Base-by-base conservation (phyloP, 2,797 vertebrate genomes). In the Hypotaenidia philippensis region DNA sequence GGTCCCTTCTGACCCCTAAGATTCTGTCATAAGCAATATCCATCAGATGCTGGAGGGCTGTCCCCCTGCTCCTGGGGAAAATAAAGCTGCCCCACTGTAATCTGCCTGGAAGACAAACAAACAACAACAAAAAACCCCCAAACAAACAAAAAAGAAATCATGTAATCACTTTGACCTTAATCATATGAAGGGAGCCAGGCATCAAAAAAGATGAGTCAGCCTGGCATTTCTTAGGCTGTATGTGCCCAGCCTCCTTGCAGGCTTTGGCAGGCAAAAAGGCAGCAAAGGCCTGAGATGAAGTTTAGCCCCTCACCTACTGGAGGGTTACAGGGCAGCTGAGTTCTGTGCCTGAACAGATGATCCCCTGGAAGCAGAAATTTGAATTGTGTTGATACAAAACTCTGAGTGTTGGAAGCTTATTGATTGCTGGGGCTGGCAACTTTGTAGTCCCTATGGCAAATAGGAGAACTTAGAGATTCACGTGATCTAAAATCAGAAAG, bases 31-130 rank as follows among this genome's bases (percentile, higher is more conserved):
- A 5, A 32, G 44, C 13, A 0, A 16, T 2, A 9, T 2, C 60
- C 25, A 2, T 26, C 1, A 0, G 26, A 17, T n/a, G 60, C 20
- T n/a, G 11, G 27, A 53, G 15, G 11, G 19, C 45, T 4, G 0
- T n/a, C 41, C 18, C 47, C 21, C 26, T 8, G 74, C 66, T 34
- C 36, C 79, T 5, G 34, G 16, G 41, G 50, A 15, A 23, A 70
- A 50, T 5, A 56, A 55, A 87, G 29, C 80, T 78, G 47, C 61
- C 57, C 32, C 19, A 3, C 32, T 10, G 4, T 32, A 78, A 69
- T 66, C 66, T 18, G 65, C 45, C 52, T 14, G 45, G 50, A 65
- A 61, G 18, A 44, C 41, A 18, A 19, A 40, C 5, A 44, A 19
- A 19, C 10, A 44, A 44, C 19, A 44, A 55, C 61, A 52, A 55